phyloP scores from a whole-genome alignment of 2,113 vertebrate species.

The Piaya cayana region DNA sequence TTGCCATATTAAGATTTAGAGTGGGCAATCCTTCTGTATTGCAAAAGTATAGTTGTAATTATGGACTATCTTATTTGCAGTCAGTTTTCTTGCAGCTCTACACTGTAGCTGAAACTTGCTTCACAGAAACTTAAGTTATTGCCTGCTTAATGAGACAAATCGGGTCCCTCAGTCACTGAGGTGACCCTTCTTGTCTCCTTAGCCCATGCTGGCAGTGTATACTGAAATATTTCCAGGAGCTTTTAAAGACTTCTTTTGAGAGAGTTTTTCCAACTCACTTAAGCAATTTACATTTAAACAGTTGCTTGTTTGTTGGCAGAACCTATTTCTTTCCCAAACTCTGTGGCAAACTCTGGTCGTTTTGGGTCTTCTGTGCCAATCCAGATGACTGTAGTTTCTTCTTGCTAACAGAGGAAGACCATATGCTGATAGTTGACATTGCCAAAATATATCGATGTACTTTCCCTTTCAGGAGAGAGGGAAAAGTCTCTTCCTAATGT shows the following conservation, averaged over 20 bases:
- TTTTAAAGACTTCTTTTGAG: neutral
- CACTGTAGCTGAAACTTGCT: neutral
- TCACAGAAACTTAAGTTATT: neutral
- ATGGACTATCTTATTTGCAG: neutral
- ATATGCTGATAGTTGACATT: conserved; percentile 35
- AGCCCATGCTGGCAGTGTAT: neutral
- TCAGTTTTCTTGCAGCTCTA: neutral
- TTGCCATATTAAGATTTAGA: neutral
- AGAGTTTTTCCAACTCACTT: neutral
- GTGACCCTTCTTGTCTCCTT: neutral
- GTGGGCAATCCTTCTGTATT: neutral
- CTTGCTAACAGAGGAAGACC: conserved; percentile 5
- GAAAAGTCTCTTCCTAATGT: neutral
- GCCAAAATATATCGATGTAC: conserved; percentile 21
- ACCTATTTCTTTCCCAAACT: conserved; percentile 16
- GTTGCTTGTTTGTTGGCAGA: conserved; percentile 29
- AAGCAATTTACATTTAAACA: neutral
- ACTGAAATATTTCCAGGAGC: neutral
- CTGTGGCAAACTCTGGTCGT: neutral
- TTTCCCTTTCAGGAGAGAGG: neutral
- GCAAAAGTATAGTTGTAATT: neutral
- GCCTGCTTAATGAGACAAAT: neutral
- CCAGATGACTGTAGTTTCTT: conserved; percentile 24
- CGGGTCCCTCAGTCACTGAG: neutral
- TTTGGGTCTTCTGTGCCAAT: neutral